Evolutionary conservation across 1,140 invertebrate species (phyloP).

Genomic region (Lucilia cuprina): DNA sequence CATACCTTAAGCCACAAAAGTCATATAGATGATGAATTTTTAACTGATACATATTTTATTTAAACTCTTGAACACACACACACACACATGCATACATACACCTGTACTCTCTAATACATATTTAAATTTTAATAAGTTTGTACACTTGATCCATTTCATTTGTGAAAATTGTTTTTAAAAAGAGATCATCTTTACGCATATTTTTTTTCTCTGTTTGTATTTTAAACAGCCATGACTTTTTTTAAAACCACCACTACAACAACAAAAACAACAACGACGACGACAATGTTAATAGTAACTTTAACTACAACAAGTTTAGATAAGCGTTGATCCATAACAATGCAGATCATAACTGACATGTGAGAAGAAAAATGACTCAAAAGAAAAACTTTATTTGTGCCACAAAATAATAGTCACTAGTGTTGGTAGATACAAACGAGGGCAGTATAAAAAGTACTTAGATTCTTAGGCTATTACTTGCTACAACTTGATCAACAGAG

Average conservation of each 20-base stretch:
- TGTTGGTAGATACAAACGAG: too few relatives aligned
- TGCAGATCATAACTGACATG: conserved; percentile 7
- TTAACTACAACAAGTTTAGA: neutral
- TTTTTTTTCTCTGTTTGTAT: neutral
- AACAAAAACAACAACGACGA: neutral
- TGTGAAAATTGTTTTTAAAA: neutral
- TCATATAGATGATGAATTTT: neutral
- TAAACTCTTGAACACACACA: neutral
- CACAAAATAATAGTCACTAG: too few relatives aligned
- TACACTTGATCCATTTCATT: conserved; percentile 25
- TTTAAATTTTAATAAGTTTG: neutral
- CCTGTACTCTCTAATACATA: too few relatives aligned
- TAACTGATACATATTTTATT: neutral
- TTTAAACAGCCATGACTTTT: neutral
- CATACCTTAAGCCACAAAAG: conserved; percentile 16
- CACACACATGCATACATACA: neutral
- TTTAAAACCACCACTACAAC: neutral
- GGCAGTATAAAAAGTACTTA: too few relatives aligned
- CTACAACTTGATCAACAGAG: too few relatives aligned
- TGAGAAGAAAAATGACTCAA: neutral
- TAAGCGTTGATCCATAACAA: conserved; percentile 28
- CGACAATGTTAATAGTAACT: too few relatives aligned
- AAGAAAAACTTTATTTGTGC: neutral
- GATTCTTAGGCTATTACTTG: too few relatives aligned
- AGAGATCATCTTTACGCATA: conserved; percentile 32